Conservation (phyloP, 2,888 invertebrate genomes). For the Amaurobius ferox region DNA sequence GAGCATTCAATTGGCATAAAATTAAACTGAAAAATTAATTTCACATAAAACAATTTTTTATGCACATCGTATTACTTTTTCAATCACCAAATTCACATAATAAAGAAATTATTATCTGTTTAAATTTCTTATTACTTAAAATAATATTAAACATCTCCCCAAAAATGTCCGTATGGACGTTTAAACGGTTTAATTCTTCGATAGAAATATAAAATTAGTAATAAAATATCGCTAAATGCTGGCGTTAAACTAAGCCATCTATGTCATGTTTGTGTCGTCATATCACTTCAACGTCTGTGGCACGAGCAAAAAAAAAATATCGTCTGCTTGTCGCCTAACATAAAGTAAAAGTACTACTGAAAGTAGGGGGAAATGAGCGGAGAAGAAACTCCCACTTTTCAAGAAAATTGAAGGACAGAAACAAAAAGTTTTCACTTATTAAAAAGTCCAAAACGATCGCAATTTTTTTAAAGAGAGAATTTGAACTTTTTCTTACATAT, state of each 20-base stretch:
- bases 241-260: neutral
- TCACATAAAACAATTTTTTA: too few relatives aligned
- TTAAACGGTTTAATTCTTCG: too few relatives aligned
- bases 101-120: too few relatives aligned
- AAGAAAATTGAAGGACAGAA: constrained; percentile 4
- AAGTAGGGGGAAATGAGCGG: neutral
- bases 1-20: too few relatives aligned
- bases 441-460: neutral
- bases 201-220: too few relatives aligned
- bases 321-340: neutral
- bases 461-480: neutral
- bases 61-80: too few relatives aligned
- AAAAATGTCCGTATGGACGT: too few relatives aligned
- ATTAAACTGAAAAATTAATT: too few relatives aligned
- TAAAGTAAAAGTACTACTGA: neutral
- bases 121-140: too few relatives aligned
- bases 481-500: neutral
- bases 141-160: too few relatives aligned
- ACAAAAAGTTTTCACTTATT: neutral
- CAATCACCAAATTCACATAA: too few relatives aligned
- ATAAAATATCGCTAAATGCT: neutral
- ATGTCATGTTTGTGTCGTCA: neutral
- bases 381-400: neutral
- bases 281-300: neutral
- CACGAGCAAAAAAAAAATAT: neutral